Percentiles rank a stretch among this genome's conserved stretches.
These are phyloP conservation scores for Zapornia atra DNA, from an alignment of 2,113 vertebrate genomes.

Conservation along the genomic window DNA sequence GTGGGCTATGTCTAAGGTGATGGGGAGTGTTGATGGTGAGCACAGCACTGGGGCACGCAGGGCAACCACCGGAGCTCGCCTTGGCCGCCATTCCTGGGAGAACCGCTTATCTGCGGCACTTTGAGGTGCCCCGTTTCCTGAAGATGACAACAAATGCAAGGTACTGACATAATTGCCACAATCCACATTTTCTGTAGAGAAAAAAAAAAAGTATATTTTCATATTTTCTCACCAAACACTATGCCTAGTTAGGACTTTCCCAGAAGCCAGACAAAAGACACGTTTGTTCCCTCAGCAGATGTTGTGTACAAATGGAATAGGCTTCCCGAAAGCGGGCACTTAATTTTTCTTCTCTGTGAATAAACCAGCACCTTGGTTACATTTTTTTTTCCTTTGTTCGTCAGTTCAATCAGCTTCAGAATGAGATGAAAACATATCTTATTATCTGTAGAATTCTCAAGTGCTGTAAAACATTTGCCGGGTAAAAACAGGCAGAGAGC, in stretches of 20 bases:
- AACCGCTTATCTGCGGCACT: background rate
- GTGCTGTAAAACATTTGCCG: background rate
- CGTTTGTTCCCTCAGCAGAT: background rate
- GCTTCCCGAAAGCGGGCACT: background rate
- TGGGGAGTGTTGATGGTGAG: rapidly evolving
- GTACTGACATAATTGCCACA: background rate
- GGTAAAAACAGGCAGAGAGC: background rate
- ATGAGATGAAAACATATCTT: background rate
- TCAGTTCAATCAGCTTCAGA: background rate
- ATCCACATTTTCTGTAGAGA: background rate
- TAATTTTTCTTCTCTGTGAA: background rate
- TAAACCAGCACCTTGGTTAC: background rate
- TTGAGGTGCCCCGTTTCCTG: background rate
- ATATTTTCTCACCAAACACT: background rate
- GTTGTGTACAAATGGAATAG: background rate
- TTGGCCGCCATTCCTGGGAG: background rate
- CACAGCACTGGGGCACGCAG: rapidly evolving
- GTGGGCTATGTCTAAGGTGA: background rate
- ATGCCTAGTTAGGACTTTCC: background rate
- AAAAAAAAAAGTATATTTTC: background rate
- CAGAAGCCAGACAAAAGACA: background rate
- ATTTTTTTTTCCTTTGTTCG: background rate
- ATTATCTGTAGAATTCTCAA: background rate
- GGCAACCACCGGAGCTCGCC: rapidly evolving
- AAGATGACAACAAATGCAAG: background rate